Evolutionary conservation across 1,140 invertebrate genomes (phyloP).

Genomic region (Zaprionus africanus): DNA sequence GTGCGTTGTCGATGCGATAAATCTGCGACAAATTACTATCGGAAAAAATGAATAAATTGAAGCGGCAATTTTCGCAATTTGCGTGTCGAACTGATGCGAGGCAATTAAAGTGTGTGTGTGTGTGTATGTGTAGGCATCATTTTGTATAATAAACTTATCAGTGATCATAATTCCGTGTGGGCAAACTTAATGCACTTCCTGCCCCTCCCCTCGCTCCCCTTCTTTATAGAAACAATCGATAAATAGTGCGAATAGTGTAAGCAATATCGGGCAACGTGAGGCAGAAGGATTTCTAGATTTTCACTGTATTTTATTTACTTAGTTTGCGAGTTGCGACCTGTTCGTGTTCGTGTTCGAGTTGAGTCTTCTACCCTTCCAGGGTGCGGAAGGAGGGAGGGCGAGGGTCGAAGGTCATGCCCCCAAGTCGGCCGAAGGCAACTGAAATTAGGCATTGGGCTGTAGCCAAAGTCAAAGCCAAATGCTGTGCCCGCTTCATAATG

Average conservation of each 20-base stretch:
- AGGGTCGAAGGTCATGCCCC: slow-evolving; percentile 46
- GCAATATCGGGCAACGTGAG: background rate
- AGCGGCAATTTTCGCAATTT: slow-evolving; percentile 1
- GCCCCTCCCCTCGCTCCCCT: background rate
- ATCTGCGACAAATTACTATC: background rate
- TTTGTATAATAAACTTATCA: slow-evolving; percentile 41
- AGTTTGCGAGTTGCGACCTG: background rate
- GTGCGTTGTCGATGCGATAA: background rate
- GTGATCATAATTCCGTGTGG: slow-evolving; percentile 31
- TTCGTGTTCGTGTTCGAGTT: slow-evolving; percentile 13
- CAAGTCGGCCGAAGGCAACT: slow-evolving; percentile 22
- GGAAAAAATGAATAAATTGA: background rate
- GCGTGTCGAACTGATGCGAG: background rate
- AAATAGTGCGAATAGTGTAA: slow-evolving; percentile 25
- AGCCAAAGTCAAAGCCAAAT: slow-evolving; percentile 49
- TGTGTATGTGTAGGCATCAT: background rate
- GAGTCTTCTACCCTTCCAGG: slow-evolving; percentile 10
- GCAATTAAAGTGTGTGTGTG: background rate
- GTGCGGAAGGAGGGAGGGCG: background rate
- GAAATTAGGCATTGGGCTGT: slow-evolving; percentile 42
- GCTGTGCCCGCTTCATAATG: slow-evolving; percentile 44
- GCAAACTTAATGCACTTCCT: slow-evolving; percentile 40
- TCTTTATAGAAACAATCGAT: slow-evolving; percentile 39
- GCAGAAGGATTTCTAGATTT: slow-evolving; percentile 15
- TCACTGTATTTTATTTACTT: slow-evolving; percentile 30